phyloP scores from a whole-genome alignment of 2,113 vertebrate species.

The crab-eating macaque (Macaca fascicularis) region DNA sequence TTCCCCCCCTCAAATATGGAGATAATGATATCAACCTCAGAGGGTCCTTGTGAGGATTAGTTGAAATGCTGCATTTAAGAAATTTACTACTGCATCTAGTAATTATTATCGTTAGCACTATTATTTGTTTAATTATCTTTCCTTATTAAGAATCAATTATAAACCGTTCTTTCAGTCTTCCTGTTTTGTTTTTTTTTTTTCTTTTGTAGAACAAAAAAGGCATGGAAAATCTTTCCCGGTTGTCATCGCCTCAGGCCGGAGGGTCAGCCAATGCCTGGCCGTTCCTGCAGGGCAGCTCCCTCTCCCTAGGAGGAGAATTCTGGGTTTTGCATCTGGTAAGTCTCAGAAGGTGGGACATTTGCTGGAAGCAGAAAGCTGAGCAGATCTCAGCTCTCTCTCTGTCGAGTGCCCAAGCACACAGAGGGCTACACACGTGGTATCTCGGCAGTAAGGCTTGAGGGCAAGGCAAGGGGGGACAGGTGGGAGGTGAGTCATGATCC shows the following conservation, averaged over 20 bases:
- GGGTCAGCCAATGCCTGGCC: neutral
- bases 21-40: neutral
- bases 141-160: neutral
- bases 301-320: fast-evolving
- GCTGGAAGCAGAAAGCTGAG: neutral
- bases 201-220: neutral
- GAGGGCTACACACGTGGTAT: neutral
- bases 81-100: neutral
- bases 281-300: neutral
- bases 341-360: neutral
- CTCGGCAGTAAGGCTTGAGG: too few species aligned
- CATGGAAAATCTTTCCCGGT: neutral
- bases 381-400: neutral
- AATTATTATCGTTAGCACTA: neutral
- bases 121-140: neutral
- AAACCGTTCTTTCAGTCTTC: neutral
- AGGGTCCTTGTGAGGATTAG: neutral
- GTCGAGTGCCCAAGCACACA: neutral
- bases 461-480: too few species aligned
- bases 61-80: neutral
- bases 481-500: neutral
- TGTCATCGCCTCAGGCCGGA: neutral
- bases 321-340: neutral
- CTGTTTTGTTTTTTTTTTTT: neutral
- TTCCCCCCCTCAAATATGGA: neutral